phyloP scores from a whole-genome alignment of 2,888 invertebrate species.

The Synergus umbraculus region DNA sequence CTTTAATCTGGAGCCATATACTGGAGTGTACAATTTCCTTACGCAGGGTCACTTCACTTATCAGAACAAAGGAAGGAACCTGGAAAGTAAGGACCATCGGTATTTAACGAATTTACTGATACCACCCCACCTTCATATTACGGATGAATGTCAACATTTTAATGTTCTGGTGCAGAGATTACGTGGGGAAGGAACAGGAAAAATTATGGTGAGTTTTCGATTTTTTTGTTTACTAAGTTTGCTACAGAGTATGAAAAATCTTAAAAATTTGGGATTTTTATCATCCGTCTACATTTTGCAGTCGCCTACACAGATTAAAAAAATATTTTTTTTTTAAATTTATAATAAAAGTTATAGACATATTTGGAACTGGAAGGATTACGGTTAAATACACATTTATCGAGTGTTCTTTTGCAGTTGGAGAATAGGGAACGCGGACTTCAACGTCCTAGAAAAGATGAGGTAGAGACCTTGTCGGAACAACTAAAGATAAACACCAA shows the following conservation, averaged over 20 bases:
- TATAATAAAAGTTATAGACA: no score
- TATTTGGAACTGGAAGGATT: no score
- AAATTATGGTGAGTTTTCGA: constrained; percentile 49
- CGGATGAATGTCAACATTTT: constrained; percentile 82
- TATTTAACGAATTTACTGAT: constrained; percentile 71
- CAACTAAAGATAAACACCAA: constrained; percentile 24
- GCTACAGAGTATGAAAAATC: background rate
- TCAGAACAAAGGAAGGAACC: constrained; percentile 75
- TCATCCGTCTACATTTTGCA: no score
- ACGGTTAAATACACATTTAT: background rate
- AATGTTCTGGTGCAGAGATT: constrained; percentile 78
- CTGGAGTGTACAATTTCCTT: constrained; percentile 85
- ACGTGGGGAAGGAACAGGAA: constrained; percentile 59
- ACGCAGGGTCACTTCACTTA: constrained; percentile 81
- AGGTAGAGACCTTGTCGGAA: background rate
- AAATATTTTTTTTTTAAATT: no score
- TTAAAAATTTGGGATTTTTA: background rate
- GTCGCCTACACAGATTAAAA: no score
- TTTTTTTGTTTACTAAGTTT: constrained; percentile 16
- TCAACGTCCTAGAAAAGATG: background rate
- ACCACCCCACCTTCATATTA: constrained; percentile 75
- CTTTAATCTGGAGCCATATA: constrained; percentile 90
- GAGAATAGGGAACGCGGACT: background rate
- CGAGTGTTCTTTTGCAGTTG: constrained; percentile 11
- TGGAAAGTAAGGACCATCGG: constrained; percentile 73